phyloP scores from a whole-genome alignment of 1,140 invertebrate genomes.

The Ephestia elutella region DNA sequence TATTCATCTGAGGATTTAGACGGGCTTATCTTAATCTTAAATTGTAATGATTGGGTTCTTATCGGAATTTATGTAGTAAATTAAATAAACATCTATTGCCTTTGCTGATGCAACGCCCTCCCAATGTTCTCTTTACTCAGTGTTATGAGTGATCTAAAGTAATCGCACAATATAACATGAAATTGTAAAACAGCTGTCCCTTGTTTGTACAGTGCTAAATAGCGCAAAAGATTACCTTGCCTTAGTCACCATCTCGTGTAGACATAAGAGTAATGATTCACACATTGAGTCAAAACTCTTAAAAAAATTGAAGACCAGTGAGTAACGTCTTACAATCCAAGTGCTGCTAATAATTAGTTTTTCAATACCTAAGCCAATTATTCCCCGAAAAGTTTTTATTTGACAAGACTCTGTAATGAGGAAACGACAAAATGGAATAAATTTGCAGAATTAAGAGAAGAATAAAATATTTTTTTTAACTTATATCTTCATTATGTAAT shows the following conservation, averaged over 20 bases:
- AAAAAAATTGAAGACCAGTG: constrained; percentile 42
- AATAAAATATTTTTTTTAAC: no score
- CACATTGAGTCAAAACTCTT: constrained; percentile 53
- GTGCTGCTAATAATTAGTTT: neutral
- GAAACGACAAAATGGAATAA: no score
- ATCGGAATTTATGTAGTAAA: neutral
- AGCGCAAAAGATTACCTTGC: constrained; percentile 14
- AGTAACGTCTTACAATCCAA: constrained; percentile 24
- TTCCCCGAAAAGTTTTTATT: no score
- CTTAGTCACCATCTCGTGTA: constrained; percentile 46
- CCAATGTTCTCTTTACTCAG: no score
- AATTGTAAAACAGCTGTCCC: constrained; percentile 6
- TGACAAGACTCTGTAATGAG: no score
- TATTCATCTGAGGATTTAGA: neutral
- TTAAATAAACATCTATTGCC: no score
- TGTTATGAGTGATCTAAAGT: neutral
- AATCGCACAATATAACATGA: neutral
- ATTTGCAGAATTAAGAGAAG: no score
- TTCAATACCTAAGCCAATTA: no score
- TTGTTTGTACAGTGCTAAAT: constrained; percentile 2
- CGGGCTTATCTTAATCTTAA: no score
- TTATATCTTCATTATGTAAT: no score
- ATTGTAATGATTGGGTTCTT: no score
- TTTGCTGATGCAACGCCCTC: no score
- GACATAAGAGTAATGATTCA: constrained; percentile 60